Base-by-base conservation (phyloP, 2,113 vertebrate genomes). In the Perca schrenkii region DNA sequence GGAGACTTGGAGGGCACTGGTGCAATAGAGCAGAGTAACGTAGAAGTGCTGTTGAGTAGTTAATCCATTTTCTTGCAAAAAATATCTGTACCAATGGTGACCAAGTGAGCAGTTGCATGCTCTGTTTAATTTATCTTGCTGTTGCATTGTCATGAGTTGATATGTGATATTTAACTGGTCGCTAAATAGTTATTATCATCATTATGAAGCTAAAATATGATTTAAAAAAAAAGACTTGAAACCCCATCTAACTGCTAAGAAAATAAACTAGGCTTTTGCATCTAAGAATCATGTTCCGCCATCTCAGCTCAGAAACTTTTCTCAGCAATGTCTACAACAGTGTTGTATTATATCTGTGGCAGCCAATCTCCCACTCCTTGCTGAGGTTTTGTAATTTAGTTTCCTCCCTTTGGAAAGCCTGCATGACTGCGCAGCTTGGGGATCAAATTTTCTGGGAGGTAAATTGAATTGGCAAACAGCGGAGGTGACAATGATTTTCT, bases 401-500 rank as follows among this genome's bases (percentile, higher is more conserved):
- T 86, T 89, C 83, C 82, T 88, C 73, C 77, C 71, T 15, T 77
- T 84, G 70, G 82, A 88, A 84, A 78, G 75, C 47, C 79, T 3
- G 69, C 86, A 76, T 60, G 83, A 71, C 85, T 86, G 84, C 87
- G 76, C 83, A 79, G 86, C 84, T 88, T 52, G 58, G 88, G 88
- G 82, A 92, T 92, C 88, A 85, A 22, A 88, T 90, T 93, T 89
- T 85, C 86, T 79, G 80, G 88, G 86, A 82, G 91, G 73, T 90
- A 91, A 94, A 93, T 92, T 91, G 87, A 92, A 89, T 91, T 91
- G 91, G 91, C 90, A 89, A 86, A 89, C 81, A 83, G 80, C 78
- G 4, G 80, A 61, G 62, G 77, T 87, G 89, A 90, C 88, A 66
- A 61, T 90, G 87, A 92, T 91, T 90, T 90, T 87, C 83, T 80